phyloP scores from a whole-genome alignment of 2,113 vertebrate species.

The Phalacrocorax aristotelis region DNA sequence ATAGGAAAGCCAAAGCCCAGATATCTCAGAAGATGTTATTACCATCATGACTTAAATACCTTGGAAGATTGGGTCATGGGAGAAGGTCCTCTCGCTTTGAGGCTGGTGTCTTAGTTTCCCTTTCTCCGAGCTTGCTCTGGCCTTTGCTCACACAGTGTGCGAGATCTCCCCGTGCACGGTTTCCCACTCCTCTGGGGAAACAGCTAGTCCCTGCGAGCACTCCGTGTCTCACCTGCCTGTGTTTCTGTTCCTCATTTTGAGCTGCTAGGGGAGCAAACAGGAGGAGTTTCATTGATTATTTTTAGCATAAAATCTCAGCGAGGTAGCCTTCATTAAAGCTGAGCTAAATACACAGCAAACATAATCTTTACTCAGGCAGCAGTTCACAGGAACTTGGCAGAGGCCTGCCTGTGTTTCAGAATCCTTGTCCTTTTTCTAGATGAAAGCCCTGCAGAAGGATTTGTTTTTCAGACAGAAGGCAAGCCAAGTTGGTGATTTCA shows the following conservation, averaged over 20 bases:
- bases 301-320: not conserved
- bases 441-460: constrained; percentile 68
- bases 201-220: not conserved
- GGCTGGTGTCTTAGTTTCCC: not conserved
- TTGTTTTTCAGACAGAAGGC: constrained; percentile 65
- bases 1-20: not conserved
- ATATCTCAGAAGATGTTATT: not conserved
- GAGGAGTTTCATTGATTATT: not conserved
- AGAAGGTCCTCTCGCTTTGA: not conserved
- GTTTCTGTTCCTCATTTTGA: not conserved
- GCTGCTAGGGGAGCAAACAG: not conserved
- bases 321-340: not conserved
- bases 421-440: constrained; percentile 57
- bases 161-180: not conserved
- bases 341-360: not conserved
- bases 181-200: not conserved
- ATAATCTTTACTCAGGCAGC: constrained; percentile 4
- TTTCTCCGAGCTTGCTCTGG: not conserved
- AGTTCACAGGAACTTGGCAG: constrained; percentile 52
- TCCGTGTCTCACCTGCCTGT: not conserved
- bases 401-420: constrained; percentile 30
- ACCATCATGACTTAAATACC: not conserved
- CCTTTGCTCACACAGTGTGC: accelerated
- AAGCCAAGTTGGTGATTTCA: constrained; percentile 75
- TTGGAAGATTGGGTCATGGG: not conserved